Conservation (phyloP, 2,113 vertebrate genomes). For the Marmota monax region DNA sequence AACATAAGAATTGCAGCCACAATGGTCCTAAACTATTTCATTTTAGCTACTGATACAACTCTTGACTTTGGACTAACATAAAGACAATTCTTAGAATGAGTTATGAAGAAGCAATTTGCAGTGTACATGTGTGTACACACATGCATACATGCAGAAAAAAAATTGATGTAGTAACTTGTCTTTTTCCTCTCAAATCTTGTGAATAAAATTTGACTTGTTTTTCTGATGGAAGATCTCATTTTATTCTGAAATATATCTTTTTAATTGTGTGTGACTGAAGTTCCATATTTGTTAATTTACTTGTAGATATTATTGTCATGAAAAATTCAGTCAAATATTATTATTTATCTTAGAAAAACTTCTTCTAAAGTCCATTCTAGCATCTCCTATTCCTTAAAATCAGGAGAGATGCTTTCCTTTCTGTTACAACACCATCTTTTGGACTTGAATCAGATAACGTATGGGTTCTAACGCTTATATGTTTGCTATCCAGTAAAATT, state of each 20-base stretch:
- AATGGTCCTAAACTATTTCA: slow-evolving; percentile 35
- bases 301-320: not conserved
- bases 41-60: slow-evolving; percentile 32
- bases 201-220: not conserved
- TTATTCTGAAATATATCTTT: not conserved
- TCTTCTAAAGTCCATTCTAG: not conserved
- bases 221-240: not conserved
- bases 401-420: not conserved
- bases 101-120: not conserved
- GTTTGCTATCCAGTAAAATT: not conserved
- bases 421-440: not conserved
- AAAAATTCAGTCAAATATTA: not conserved
- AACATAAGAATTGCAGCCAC: slow-evolving; percentile 43
- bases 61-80: not conserved
- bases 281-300: not conserved
- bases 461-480: not conserved
- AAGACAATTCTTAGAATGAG: slow-evolving; percentile 33
- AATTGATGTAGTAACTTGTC: not conserved
- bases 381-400: not conserved
- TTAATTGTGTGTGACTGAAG: not conserved
- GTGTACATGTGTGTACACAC: not conserved
- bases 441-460: not conserved
- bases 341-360: not conserved
- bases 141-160: not conserved
- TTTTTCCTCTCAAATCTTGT: not conserved